A percentile compares a stretch with the other conserved stretches of the same genome.
Evolutionary conservation across 2,888 invertebrate species (phyloP).

Genomic region (Lumbricus terrestris): DNA sequence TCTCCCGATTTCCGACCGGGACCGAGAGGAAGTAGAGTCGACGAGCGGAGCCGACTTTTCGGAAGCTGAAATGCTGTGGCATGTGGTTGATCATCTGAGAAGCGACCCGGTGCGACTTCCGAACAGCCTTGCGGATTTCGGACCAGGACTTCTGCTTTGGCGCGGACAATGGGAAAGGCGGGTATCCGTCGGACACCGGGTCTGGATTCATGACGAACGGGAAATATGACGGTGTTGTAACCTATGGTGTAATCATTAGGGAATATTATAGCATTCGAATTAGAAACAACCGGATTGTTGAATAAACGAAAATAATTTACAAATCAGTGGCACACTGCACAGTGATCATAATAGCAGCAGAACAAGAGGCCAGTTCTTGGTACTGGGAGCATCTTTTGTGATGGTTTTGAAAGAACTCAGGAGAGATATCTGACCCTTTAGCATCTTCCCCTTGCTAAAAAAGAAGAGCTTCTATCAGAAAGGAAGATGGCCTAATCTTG

Average conservation of each 20-base stretch:
- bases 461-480: not conserved
- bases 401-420: not conserved
- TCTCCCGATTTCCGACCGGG: constrained; percentile 84
- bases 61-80: constrained; percentile 54
- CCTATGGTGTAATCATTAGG: not conserved
- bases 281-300: no score
- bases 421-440: not conserved
- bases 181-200: not conserved
- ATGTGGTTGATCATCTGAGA: constrained; percentile 50
- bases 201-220: not conserved
- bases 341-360: no score
- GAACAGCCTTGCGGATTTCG: constrained; percentile 53
- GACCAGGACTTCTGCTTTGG: constrained; percentile 49
- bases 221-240: not conserved
- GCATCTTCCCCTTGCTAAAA: not conserved
- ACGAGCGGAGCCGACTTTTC: constrained; percentile 59
- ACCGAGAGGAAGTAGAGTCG: constrained; percentile 87
- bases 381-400: not conserved
- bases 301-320: no score
- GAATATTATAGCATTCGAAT: no score
- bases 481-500: not conserved
- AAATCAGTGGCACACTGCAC: no score
- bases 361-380: no score
- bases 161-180: not conserved
- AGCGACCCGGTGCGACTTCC: constrained; percentile 52